Base-by-base conservation (phyloP, 2,797 vertebrate species). In the Oreochromis grahami region DNA sequence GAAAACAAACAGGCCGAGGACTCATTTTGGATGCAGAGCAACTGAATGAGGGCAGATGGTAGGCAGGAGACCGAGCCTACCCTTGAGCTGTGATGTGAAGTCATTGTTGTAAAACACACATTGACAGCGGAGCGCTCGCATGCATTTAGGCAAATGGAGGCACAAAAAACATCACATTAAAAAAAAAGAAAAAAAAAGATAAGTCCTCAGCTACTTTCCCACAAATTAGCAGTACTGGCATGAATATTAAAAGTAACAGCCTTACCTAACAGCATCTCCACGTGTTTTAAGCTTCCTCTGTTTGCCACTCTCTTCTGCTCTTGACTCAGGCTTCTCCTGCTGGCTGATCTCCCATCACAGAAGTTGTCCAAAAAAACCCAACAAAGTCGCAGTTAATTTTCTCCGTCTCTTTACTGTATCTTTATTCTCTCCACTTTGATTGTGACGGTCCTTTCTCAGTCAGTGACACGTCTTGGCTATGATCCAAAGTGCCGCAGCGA, bases 201-300 rank as follows among this genome's bases (percentile, higher is more conserved):
- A 17, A 77, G 74, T 80, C 26, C 24, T 50, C 24, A 21, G 19
- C 7, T 29, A 26, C 45, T 79, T 78, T 53, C 8, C 29, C n/a
- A 24, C 38, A 53, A 74, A 80, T 11, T 83, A 83, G 38, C 17
- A n/a, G 5, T 9, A 38, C 14, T 55, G 34, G 34, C 14, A 81
- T n/a, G 32, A 15, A 63, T 11, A 26, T 56, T 45, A 52, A 82
- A 78, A 81, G 78, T 34, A 84, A 58, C 4, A 14, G 55, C 76
- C 95, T 96, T 93, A 96, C 95, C 95, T 32, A 95, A 87, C 81
- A 96, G 92, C 95, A 95, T 95, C 83, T 91, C 93, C 87, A 90
- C 85, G 88, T 92, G 91, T 83, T 91, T 87, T 58, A 38, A 12
- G 79, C 84, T 84, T 79, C 84, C 80, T 87, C 84, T 41, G 84